Percentiles rank a stretch among this genome's conserved stretches.
Conservation (phyloP, 2,888 invertebrate genomes). For the Cephus pygmeus region DNA sequence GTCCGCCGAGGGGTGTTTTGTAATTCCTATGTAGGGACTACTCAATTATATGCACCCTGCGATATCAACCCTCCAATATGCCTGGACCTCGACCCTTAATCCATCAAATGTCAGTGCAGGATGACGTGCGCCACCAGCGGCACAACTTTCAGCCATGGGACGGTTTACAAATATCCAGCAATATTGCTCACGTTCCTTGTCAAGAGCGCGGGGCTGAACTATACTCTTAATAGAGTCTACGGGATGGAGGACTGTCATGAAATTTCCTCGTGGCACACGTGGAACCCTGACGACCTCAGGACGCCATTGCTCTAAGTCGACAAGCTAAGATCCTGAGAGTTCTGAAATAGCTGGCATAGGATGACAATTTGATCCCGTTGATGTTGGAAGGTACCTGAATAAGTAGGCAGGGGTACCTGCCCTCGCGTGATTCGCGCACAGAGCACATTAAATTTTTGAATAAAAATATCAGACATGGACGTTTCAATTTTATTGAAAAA, state of each 20-base stretch:
- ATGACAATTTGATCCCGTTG: neutral
- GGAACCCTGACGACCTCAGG: neutral
- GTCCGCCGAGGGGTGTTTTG: neutral
- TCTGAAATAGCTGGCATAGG: neutral
- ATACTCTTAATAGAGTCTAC: neutral
- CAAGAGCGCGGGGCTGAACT: neutral
- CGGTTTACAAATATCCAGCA: constrained; percentile 1
- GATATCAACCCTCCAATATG: neutral
- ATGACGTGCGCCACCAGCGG: neutral
- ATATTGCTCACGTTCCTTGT: neutral
- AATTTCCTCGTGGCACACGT: neutral
- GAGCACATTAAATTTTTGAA: neutral
- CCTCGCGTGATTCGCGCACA: neutral
- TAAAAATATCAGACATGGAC: neutral
- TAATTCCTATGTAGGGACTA: constrained; percentile 24
- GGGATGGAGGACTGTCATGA: neutral
- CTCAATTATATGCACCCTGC: constrained; percentile 30
- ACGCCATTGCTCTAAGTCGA: neutral
- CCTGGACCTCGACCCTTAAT: constrained; percentile 17
- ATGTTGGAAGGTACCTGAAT: neutral
- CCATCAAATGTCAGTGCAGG: constrained; percentile 27
- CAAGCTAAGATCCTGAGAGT: neutral
- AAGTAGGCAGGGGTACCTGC: neutral
- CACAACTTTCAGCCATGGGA: neutral
- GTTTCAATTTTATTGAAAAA: neutral